A percentile compares a stretch with the other conserved stretches of the same genome.
Conservation (phyloP, 2,113 vertebrate species). For the Anoura caudifer region DNA sequence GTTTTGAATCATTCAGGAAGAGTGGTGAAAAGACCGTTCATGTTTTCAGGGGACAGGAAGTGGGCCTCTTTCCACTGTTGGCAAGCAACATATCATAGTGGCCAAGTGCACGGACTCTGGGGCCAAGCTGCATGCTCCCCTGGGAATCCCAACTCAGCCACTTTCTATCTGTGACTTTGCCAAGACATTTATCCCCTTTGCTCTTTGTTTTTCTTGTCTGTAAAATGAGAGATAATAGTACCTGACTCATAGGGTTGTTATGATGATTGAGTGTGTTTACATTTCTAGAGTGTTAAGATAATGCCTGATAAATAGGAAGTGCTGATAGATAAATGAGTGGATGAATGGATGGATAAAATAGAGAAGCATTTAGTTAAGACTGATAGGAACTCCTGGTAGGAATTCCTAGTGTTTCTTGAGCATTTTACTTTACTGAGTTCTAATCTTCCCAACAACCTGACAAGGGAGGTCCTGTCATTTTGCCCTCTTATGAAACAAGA, state of each 20-base stretch:
- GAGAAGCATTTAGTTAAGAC: neutral
- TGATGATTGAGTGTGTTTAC: neutral
- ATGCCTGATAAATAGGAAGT: conserved; percentile 6
- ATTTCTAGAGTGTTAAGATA: conserved; percentile 36
- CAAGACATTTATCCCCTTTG: neutral
- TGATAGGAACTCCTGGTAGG: neutral
- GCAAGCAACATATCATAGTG: neutral
- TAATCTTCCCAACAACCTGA: neutral
- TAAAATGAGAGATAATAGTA: conserved; percentile 14
- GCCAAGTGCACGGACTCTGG: neutral
- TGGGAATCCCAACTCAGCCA: neutral
- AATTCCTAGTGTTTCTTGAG: neutral
- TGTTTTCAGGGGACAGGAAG: neutral
- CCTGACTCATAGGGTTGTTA: neutral
- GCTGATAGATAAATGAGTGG: neutral
- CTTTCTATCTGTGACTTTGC: neutral
- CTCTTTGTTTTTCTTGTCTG: conserved; percentile 12
- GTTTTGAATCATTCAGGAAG: neutral
- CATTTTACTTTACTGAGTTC: conserved; percentile 20
- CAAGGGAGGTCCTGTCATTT: neutral
- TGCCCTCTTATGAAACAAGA: neutral
- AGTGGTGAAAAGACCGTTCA: neutral
- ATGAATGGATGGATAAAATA: neutral
- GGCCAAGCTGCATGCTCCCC: neutral
- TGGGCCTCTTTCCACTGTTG: neutral